phyloP scores from a whole-genome alignment of 2,113 vertebrate species.

The Apeltes quadracus region DNA sequence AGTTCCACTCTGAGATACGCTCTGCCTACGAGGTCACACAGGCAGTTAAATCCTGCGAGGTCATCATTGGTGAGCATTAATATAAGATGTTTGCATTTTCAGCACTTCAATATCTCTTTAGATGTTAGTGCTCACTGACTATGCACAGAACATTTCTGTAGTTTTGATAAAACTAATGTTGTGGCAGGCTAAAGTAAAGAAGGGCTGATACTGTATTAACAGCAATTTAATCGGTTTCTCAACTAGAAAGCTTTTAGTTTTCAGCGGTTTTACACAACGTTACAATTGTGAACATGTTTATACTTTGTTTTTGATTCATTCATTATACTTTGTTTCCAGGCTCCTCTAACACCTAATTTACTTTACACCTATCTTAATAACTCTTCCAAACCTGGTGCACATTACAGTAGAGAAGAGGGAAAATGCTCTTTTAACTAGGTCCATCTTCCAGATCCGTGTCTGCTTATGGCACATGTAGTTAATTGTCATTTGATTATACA shows the following conservation, averaged over 20 bases:
- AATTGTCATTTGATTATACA: neutral
- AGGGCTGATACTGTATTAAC: neutral
- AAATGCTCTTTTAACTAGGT: conserved; percentile 3
- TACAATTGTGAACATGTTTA: no score
- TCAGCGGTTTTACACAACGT: neutral
- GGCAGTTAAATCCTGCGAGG: conserved; percentile 88
- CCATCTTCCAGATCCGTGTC: neutral
- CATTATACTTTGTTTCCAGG: conserved; percentile 75
- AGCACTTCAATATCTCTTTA: no score
- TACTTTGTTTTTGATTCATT: no score
- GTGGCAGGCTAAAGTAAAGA: neutral
- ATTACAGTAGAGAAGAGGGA: conserved; percentile 9
- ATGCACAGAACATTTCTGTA: neutral
- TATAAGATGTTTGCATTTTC: neutral
- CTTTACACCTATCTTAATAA: conserved; percentile 18
- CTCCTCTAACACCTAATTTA: conserved; percentile 88
- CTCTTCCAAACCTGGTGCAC: no score
- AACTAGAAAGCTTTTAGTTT: neutral
- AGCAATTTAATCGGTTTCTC: neutral
- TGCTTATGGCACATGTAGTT: neutral
- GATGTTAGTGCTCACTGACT: neutral
- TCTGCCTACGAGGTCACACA: conserved; percentile 92
- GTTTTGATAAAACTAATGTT: neutral
- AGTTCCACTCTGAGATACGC: conserved; percentile 92
- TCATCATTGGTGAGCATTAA: conserved; percentile 88